Evolutionary conservation across 2,888 invertebrate species (phyloP).

Genomic region (Ommatoiulus sabulosus): DNA sequence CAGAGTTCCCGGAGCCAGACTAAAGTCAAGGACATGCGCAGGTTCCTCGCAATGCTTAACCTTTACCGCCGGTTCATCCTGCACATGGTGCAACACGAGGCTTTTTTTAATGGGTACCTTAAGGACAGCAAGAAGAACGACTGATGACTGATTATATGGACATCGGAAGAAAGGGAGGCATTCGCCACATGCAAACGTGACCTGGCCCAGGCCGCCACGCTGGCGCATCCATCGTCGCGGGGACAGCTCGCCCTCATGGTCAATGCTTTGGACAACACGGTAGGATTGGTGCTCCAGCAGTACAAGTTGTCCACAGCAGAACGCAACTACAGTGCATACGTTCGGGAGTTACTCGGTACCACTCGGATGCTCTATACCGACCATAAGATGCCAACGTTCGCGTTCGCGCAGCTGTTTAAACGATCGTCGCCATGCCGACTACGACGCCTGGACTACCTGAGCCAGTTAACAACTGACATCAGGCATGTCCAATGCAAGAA

Average conservation of each 20-base stretch:
- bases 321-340: conserved; percentile 65
- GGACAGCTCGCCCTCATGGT: conserved; percentile 7
- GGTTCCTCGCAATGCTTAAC: too few relatives aligned
- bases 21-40: too few relatives aligned
- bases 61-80: too few relatives aligned
- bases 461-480: not conserved
- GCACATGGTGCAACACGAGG: too few relatives aligned
- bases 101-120: too few relatives aligned
- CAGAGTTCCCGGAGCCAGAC: too few relatives aligned
- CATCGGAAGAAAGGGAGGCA: not conserved
- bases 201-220: too few relatives aligned
- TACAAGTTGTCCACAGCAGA: conserved; percentile 63
- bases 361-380: conserved; percentile 59
- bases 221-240: too few relatives aligned
- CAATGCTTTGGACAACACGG: conserved; percentile 62
- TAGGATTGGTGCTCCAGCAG: conserved; percentile 57
- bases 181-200: not conserved
- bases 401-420: conserved; percentile 62
- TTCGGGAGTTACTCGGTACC: conserved; percentile 57
- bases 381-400: conserved; percentile 63
- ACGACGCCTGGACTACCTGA: not conserved
- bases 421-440: not conserved
- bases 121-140: too few relatives aligned
- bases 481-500: not conserved
- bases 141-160: too few relatives aligned